Percentiles rank a stretch among this genome's conserved stretches.
These are phyloP conservation scores for Amblyjoppa proteus DNA, from an alignment of 2,888 invertebrate species.

Conservation along the genomic window DNA sequence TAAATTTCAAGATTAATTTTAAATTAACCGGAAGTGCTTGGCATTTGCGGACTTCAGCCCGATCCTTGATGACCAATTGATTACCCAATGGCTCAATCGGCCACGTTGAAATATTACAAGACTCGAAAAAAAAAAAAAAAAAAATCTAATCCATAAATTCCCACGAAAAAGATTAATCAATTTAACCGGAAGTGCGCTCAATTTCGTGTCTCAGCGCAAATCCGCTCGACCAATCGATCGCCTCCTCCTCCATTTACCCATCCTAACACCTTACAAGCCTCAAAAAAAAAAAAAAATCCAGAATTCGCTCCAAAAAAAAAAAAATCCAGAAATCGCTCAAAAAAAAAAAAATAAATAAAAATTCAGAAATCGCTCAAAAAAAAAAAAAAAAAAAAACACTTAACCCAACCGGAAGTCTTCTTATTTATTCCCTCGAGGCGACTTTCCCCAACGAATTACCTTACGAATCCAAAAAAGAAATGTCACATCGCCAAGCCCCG, in stretches of 20 bases:
- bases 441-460: background rate
- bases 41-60: background rate
- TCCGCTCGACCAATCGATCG: too few species aligned
- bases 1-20: too few species aligned
- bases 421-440: background rate
- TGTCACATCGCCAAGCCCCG: background rate
- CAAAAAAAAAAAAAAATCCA: too few species aligned
- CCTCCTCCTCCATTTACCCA: too few species aligned
- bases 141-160: background rate
- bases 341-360: background rate
- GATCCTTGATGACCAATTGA: constrained; percentile 52
- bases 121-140: background rate
- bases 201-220: too few species aligned
- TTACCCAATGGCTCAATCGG: constrained; percentile 45
- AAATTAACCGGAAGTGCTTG: too few species aligned
- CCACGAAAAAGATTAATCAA: too few species aligned
- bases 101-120: background rate
- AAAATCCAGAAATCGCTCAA: too few species aligned
- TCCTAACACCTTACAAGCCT: too few species aligned
- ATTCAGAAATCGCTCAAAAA: too few species aligned
- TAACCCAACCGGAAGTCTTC: background rate
- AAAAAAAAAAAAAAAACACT: background rate
- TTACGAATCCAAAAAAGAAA: background rate
- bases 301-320: too few species aligned
- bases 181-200: too few species aligned